Conservation (phyloP, 2,888 invertebrate genomes). For the Oeneis ivallda region DNA sequence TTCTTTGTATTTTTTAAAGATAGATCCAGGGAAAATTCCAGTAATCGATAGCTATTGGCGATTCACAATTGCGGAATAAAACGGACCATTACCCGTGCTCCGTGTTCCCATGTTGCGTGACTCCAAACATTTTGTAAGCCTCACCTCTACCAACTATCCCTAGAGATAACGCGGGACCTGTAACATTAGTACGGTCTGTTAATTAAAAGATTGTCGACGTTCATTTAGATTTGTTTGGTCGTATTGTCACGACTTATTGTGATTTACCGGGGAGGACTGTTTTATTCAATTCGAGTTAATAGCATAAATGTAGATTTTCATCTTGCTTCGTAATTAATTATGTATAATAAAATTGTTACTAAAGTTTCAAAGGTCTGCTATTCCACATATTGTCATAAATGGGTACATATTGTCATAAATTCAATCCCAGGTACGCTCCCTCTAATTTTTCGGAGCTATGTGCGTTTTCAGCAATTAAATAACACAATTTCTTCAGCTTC, state of each 20-base stretch:
- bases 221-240: conserved; percentile 54
- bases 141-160: conserved; percentile 50
- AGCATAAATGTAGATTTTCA: not conserved
- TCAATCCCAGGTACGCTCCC: too few species aligned
- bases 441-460: too few species aligned
- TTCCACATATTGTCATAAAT: too few species aligned
- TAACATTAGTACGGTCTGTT: conserved; percentile 52
- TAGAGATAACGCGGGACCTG: conserved; percentile 56
- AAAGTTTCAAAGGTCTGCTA: too few species aligned
- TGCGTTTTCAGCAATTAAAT: too few species aligned
- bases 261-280: conserved; percentile 33
- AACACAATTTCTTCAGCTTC: too few species aligned
- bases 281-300: conserved; percentile 5
- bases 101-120: conserved; percentile 62
- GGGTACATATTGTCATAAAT: too few species aligned
- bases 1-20: not conserved
- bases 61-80: conserved; percentile 24
- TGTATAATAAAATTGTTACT: too few species aligned
- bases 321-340: too few species aligned
- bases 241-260: conserved; percentile 53
- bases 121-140: conserved; percentile 68
- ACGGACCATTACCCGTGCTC: conserved; percentile 39
- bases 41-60: conserved; percentile 20
- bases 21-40: conserved; percentile 5
- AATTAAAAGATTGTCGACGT: conserved; percentile 60